Evolutionary conservation across 2,797 vertebrate species (phyloP).

Genomic region (Fistularia tabacaria): DNA sequence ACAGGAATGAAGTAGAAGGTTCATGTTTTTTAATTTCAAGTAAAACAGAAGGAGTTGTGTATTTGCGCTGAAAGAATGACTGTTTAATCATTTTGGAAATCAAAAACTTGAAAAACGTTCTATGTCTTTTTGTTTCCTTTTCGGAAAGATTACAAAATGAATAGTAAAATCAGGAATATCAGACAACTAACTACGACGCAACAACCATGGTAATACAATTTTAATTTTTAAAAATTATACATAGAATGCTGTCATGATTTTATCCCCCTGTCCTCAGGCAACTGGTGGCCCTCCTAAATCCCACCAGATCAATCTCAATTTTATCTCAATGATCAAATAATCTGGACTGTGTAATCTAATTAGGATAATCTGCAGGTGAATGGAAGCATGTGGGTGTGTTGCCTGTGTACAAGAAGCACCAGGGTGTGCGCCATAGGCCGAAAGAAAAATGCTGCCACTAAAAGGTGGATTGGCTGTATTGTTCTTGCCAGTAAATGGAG

Average conservation of each 20-base stretch:
- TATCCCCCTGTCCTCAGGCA: conserved; percentile 3
- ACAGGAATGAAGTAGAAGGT: too few relatives aligned
- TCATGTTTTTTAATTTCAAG: too few relatives aligned
- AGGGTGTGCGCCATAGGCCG: conserved; percentile 2
- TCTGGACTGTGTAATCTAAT: conserved; percentile 63
- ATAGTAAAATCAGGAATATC: too few relatives aligned
- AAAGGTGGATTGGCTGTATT: too few relatives aligned
- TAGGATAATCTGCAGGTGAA: conserved; percentile 53
- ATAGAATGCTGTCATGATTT: background rate
- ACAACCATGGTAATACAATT: background rate
- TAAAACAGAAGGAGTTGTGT: too few relatives aligned
- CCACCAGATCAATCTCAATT: conserved; percentile 36
- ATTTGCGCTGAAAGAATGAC: too few relatives aligned
- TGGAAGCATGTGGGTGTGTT: conserved; percentile 17
- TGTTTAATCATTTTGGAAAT: too few relatives aligned
- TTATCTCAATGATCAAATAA: conserved; percentile 56
- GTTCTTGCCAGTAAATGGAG: too few relatives aligned
- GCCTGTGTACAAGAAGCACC: background rate
- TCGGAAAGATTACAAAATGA: too few relatives aligned
- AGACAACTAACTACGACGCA: too few relatives aligned
- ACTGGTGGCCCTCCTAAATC: conserved; percentile 29
- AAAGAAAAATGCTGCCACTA: background rate
- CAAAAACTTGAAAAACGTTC: too few relatives aligned
- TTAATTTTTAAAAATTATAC: background rate
- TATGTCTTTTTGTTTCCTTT: too few relatives aligned